Evolutionary conservation across 2,797 vertebrate genomes (phyloP).

Genomic region (Leptatherina wallacei): DNA sequence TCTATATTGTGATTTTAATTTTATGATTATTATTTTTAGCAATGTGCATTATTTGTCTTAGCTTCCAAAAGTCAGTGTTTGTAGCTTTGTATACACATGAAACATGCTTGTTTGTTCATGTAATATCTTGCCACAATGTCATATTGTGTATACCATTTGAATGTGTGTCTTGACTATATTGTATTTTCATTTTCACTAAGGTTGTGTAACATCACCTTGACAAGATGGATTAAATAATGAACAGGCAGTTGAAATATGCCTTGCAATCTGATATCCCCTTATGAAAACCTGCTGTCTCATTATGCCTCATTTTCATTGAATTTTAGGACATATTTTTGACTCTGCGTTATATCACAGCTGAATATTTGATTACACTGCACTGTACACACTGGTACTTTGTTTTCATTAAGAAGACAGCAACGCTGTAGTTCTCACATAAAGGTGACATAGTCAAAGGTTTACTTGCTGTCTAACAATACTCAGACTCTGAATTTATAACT

Average conservation of each 20-base stretch:
- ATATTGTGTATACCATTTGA: slow-evolving; percentile 27
- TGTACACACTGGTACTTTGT: no score
- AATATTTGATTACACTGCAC: neutral
- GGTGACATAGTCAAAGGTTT: neutral
- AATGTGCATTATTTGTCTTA: slow-evolving; percentile 26
- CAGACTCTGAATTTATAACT: neutral
- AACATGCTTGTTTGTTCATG: slow-evolving; percentile 1
- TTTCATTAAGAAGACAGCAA: no score
- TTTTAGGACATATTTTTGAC: neutral
- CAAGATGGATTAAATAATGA: neutral
- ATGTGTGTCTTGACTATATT: slow-evolving; percentile 20
- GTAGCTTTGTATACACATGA: slow-evolving; percentile 16
- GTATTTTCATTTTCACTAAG: slow-evolving; percentile 3
- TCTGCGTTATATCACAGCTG: neutral
- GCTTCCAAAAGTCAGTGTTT: slow-evolving; percentile 8
- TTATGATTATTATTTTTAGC: neutral
- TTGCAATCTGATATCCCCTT: slow-evolving; percentile 1
- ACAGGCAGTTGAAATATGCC: slow-evolving; percentile 1
- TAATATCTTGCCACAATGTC: slow-evolving; percentile 23
- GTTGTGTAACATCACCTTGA: slow-evolving; percentile 4
- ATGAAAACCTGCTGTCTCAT: neutral
- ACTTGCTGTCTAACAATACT: neutral
- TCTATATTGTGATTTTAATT: neutral
- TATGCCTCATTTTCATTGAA: neutral
- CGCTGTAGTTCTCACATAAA: neutral